Conservation (phyloP, 2,113 vertebrate genomes). For the Eudyptes chrysolophus region DNA sequence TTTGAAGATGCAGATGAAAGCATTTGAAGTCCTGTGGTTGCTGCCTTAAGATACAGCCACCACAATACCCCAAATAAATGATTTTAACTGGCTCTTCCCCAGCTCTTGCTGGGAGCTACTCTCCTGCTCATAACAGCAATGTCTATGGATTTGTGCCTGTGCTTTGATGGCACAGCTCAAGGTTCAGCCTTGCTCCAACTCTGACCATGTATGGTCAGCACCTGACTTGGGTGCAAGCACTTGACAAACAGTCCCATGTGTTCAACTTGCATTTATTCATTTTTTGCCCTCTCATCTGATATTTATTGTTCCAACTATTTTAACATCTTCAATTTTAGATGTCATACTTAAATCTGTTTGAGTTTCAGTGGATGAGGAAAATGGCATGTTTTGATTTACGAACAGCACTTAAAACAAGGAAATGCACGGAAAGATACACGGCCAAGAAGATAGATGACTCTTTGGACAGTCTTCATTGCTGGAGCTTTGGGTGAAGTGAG, state of each 20-base stretch:
- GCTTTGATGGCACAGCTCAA: not conserved
- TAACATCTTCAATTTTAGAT: not conserved
- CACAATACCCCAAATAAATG: not conserved
- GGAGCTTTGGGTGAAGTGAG: not conserved
- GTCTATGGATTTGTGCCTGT: not conserved
- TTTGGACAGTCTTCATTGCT: not conserved
- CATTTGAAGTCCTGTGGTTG: not conserved
- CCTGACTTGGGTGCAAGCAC: not conserved
- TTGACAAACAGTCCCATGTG: not conserved
- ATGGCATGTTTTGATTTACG: too few species aligned
- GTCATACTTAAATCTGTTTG: not conserved
- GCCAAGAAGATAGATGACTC: not conserved
- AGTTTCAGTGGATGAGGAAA: not conserved
- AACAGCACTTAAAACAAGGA: too few species aligned
- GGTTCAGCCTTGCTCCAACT: not conserved
- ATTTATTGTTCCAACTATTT: not conserved
- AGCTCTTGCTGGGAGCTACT: not conserved
- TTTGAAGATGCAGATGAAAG: not conserved
- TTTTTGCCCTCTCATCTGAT: not conserved
- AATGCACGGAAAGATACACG: not conserved
- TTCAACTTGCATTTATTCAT: not conserved
- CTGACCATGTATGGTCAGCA: fast-evolving
- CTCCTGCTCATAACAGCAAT: fast-evolving
- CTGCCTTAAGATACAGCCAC: not conserved
- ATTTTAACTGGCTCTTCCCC: not conserved